Percentiles rank a stretch among this genome's conserved stretches.
These are phyloP conservation scores for Pseudomyrmex gracilis DNA, from an alignment of 1,140 invertebrate species.

Conservation along the genomic window DNA sequence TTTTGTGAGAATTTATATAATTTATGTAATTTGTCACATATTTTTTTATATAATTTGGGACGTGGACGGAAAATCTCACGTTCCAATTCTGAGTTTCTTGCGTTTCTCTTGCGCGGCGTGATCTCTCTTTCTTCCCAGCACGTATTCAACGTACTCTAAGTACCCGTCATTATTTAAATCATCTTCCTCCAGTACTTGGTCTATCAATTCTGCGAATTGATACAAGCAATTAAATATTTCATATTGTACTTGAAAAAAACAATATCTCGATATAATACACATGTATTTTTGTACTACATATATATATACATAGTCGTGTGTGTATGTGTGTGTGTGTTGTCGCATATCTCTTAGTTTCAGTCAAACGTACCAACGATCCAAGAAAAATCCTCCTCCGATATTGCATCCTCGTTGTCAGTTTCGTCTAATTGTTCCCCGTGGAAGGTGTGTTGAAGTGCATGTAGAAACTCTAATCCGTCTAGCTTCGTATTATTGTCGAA, in stretches of 20 bases:
- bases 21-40: too few species aligned
- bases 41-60: too few species aligned
- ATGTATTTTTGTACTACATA: too few species aligned
- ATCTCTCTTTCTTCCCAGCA: conserved; percentile 85
- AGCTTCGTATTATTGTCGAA: conserved; percentile 92
- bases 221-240: conserved; percentile 57
- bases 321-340: not conserved
- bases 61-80: conserved; percentile 20
- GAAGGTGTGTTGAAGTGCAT: conserved; percentile 88
- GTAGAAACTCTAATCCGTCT: conserved; percentile 92
- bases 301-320: not conserved
- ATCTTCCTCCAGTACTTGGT: conserved; percentile 91
- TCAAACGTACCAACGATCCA: conserved; percentile 62
- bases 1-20: too few species aligned
- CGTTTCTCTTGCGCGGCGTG: conserved; percentile 64
- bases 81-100: conserved; percentile 46
- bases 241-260: not conserved
- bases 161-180: conserved; percentile 93
- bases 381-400: conserved; percentile 42
- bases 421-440: conserved; percentile 84
- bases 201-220: conserved; percentile 89
- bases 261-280: not conserved
- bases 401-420: not conserved
- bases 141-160: conserved; percentile 92
- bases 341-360: not conserved